A percentile compares a stretch with the other conserved stretches of the same genome.
Conservation (phyloP, 2,888 invertebrate species). For the Uropetala carovei region DNA sequence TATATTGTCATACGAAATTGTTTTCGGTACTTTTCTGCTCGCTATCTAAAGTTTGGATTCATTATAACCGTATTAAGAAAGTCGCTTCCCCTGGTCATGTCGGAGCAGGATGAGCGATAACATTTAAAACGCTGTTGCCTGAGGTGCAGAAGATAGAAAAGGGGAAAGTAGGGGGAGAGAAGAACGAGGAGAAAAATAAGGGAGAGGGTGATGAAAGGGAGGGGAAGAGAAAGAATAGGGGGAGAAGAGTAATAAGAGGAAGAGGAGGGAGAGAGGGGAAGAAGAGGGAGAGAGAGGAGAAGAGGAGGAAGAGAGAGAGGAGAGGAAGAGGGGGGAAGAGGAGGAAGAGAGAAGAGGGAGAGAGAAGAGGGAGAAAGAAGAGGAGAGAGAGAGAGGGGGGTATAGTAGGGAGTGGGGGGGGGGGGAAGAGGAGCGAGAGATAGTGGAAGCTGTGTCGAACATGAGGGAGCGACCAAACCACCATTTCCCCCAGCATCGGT, state of each 20-base stretch:
- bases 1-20: too few relatives aligned
- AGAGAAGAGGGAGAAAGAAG: not conserved
- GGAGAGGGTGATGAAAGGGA: not conserved
- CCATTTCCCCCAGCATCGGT: too few relatives aligned
- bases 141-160: not conserved
- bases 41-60: too few relatives aligned
- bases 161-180: not conserved
- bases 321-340: not conserved
- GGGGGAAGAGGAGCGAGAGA: too few relatives aligned
- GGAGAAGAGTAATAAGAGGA: not conserved
- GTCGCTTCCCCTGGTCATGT: too few relatives aligned
- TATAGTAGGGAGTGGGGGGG: not conserved
- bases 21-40: too few relatives aligned
- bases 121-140: not conserved
- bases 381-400: not conserved
- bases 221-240: not conserved
- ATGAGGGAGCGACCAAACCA: too few relatives aligned
- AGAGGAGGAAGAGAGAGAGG: not conserved
- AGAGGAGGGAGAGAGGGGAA: not conserved
- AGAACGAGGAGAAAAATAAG: not conserved
- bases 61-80: too few relatives aligned
- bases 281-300: not conserved
- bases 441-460: too few relatives aligned
- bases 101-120: too few relatives aligned
- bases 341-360: too few relatives aligned